Evolutionary conservation across 2,888 invertebrate genomes (phyloP).

Genomic region (Drosophila quinaria): DNA sequence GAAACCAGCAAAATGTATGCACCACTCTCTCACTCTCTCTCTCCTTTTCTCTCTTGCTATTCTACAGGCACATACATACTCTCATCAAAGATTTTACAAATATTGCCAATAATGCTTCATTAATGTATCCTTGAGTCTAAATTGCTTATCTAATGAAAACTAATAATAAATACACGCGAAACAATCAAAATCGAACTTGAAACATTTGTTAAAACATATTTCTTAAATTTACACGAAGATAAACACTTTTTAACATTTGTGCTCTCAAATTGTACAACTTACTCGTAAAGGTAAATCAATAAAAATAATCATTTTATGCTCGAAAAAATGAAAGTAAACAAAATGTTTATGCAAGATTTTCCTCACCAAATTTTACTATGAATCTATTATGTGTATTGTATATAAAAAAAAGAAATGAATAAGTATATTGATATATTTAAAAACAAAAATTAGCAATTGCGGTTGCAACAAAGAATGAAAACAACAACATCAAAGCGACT

Average conservation of each 20-base stretch:
- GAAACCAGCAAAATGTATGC: slow-evolving; percentile 26
- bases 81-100: slow-evolving; percentile 43
- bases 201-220: slow-evolving; percentile 64
- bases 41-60: slow-evolving; percentile 7
- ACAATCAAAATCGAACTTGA: slow-evolving; percentile 71
- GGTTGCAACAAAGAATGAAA: slow-evolving; percentile 39
- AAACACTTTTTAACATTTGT: slow-evolving; percentile 73
- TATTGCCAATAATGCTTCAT: slow-evolving; percentile 43
- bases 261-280: slow-evolving; percentile 79
- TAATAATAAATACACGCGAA: slow-evolving; percentile 57
- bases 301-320: slow-evolving; percentile 75
- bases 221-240: slow-evolving; percentile 73
- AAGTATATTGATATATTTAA: slow-evolving; percentile 66
- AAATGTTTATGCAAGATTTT: slow-evolving; percentile 73
- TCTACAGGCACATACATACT: slow-evolving; percentile 12
- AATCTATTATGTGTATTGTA: slow-evolving; percentile 82
- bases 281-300: slow-evolving; percentile 65
- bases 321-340: slow-evolving; percentile 58
- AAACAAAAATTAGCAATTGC: slow-evolving; percentile 29
- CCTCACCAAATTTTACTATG: slow-evolving; percentile 81
- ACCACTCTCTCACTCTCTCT: slow-evolving; percentile 26
- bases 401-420: slow-evolving; percentile 60
- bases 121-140: slow-evolving; percentile 55
- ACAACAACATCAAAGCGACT: slow-evolving; percentile 41
- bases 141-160: slow-evolving; percentile 59